Evolutionary conservation across 2,113 vertebrate genomes (phyloP).

Genomic region (Alligator mississippiensis): DNA sequence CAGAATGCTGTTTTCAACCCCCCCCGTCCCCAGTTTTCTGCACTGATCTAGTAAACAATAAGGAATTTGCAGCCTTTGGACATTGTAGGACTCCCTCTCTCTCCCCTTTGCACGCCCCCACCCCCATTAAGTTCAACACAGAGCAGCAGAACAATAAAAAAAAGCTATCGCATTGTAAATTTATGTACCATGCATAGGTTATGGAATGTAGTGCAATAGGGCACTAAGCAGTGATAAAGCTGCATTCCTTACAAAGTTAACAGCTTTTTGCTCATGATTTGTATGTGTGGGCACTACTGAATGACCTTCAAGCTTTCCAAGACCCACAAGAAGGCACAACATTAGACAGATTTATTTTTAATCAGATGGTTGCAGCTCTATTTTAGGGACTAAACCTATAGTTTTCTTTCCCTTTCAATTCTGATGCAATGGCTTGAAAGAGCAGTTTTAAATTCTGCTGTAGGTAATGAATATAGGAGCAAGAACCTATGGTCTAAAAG

Average conservation of each 20-base stretch:
- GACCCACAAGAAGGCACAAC: neutral
- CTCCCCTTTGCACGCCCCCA: no score
- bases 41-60: no score
- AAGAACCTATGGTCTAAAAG: neutral
- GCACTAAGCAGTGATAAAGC: constrained; percentile 47
- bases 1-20: no score
- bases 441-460: neutral
- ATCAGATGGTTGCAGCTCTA: neutral
- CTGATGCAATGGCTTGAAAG: neutral
- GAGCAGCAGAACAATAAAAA: constrained; percentile 55
- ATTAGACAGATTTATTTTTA: constrained; percentile 24
- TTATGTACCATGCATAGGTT: constrained; percentile 54
- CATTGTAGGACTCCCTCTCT: neutral
- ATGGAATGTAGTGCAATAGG: constrained; percentile 50
- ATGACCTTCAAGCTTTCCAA: constrained; percentile 47
- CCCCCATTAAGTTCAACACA: neutral
- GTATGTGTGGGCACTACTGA: constrained; percentile 29
- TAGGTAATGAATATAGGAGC: neutral
- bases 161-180: constrained; percentile 42
- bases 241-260: constrained; percentile 32
- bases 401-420: neutral
- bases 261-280: constrained; percentile 44
- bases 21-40: no score
- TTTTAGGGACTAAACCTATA: neutral
- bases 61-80: neutral